phyloP scores from a whole-genome alignment of 64 coral and sea anemone genomes.

The Exaiptasia diaphana region DNA sequence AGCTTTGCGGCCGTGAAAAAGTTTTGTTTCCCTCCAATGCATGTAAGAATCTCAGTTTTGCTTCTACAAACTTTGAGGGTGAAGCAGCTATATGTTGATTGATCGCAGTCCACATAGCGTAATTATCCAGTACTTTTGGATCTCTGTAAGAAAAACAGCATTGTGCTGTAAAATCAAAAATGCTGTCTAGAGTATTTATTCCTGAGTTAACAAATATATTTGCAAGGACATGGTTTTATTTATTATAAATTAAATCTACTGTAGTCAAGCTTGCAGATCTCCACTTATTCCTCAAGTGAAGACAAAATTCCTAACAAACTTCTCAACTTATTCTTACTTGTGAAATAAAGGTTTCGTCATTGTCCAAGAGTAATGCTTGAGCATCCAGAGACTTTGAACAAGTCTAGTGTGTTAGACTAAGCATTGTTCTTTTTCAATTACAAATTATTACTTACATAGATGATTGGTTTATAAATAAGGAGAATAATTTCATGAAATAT shows the following conservation, averaged over 20 bases:
- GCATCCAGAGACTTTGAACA: no score
- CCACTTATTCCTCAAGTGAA: not conserved
- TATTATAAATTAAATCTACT: not conserved
- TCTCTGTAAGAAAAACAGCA: constrained; percentile 29
- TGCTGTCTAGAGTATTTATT: not conserved
- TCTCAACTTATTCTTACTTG: no score
- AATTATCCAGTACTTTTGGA: constrained; percentile 52
- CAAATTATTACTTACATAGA: constrained; percentile 52
- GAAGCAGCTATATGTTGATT: constrained; percentile 17
- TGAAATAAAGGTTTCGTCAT: no score
- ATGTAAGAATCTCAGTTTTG: not conserved
- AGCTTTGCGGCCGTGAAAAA: constrained; percentile 30
- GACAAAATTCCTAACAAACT: no score
- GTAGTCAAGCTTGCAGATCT: not conserved
- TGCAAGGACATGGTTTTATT: not conserved
- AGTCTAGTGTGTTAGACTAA: no score
- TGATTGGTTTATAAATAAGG: constrained; percentile 30
- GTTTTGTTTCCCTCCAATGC: not conserved
- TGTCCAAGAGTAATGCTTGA: no score
- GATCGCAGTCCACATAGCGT: constrained; percentile 73
- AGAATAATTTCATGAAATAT: constrained; percentile 35
- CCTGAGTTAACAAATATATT: not conserved
- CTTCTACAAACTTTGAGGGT: constrained; percentile 30
- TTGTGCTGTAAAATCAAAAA: not conserved
- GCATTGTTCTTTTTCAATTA: no score